These are phyloP conservation scores for Neomicropteryx cornuta DNA, from an alignment of 1,140 invertebrate species.

Conservation along the genomic window DNA sequence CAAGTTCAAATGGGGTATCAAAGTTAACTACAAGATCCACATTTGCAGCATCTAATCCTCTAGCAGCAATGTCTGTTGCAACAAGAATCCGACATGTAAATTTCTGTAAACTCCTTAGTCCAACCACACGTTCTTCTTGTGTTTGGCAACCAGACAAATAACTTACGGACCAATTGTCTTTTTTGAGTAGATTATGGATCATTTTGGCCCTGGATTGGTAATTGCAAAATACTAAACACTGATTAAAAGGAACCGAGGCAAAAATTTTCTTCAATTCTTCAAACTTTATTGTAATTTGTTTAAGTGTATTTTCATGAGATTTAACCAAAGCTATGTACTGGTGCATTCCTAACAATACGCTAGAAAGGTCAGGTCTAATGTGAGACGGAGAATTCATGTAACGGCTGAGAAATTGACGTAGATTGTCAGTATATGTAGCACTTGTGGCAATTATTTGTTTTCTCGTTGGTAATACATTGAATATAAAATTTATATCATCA, in stretches of 20 bases:
- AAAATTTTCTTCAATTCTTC: constrained; percentile 61
- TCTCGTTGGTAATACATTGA: constrained; percentile 53
- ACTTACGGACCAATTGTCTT: constrained; percentile 56
- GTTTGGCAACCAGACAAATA: constrained; percentile 66
- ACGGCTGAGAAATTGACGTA: constrained; percentile 58
- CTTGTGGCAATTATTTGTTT: constrained; percentile 89
- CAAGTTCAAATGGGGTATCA: constrained; percentile 69
- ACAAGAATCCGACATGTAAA: constrained; percentile 76
- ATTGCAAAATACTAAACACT: constrained; percentile 87
- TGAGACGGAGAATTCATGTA: constrained; percentile 77
- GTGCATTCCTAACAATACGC: constrained; percentile 61
- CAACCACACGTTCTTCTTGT: constrained; percentile 65
- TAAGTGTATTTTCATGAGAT: constrained; percentile 46
- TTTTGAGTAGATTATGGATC: constrained; percentile 56
- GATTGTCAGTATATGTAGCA: constrained; percentile 80
- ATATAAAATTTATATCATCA: constrained; percentile 70
- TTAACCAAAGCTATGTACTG: constrained; percentile 58
- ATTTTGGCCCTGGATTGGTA: constrained; percentile 67
- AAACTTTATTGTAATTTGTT: constrained; percentile 58
- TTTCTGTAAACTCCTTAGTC: constrained; percentile 63
- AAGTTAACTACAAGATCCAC: constrained; percentile 91
- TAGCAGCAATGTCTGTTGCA: constrained; percentile 80
- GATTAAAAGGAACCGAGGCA: constrained; percentile 63
- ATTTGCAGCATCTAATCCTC: constrained; percentile 85
- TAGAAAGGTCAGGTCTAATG: constrained; percentile 49